phyloP scores from a whole-genome alignment of 2,113 vertebrate genomes.

The Spermophilus dauricus region DNA sequence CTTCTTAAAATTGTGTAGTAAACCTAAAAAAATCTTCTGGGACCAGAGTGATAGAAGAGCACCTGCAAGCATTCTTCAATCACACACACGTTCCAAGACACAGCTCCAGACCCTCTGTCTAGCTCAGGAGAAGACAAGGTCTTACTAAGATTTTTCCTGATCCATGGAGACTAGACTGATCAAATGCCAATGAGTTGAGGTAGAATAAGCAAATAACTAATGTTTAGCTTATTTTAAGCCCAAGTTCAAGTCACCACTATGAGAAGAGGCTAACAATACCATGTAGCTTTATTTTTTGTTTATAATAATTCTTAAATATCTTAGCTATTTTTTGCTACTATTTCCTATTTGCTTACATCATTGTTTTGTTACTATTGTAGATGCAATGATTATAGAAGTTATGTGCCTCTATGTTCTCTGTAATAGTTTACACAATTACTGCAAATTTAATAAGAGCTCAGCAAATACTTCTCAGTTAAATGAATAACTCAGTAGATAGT shows the following conservation, averaged over 20 bases:
- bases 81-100: background rate
- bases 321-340: background rate
- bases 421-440: background rate
- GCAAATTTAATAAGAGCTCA: background rate
- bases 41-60: background rate
- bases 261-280: background rate
- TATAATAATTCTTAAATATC: slow-evolving; percentile 9
- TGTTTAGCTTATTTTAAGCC: background rate
- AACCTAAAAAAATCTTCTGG: slow-evolving; percentile 5
- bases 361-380: background rate
- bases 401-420: background rate
- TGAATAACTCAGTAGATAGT: background rate
- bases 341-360: background rate
- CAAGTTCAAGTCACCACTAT: background rate
- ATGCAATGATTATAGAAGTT: background rate
- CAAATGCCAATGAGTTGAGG: background rate
- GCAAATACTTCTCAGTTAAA: background rate
- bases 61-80: background rate
- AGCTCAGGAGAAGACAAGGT: background rate
- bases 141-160: background rate
- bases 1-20: slow-evolving; percentile 27
- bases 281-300: background rate
- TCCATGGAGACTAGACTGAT: background rate
- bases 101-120: background rate
- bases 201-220: background rate